phyloP scores from a whole-genome alignment of 1,140 invertebrate species.

The Drosophila tristis region DNA sequence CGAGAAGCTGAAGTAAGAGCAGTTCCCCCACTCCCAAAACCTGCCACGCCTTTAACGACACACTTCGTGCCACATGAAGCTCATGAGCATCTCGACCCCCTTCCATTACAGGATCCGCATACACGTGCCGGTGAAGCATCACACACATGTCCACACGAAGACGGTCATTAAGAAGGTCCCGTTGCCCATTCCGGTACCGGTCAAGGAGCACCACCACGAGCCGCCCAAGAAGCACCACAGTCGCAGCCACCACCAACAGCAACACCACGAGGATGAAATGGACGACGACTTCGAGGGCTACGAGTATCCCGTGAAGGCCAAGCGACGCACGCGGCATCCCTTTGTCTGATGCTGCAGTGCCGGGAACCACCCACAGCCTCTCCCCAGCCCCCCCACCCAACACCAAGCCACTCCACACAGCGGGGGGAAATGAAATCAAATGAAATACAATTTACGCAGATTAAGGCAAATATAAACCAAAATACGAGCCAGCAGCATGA shows the following conservation, averaged over 20 bases:
- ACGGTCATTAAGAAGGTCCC: slow-evolving; percentile 83
- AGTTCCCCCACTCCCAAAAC: slow-evolving; percentile 23
- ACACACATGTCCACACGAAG: slow-evolving; percentile 83
- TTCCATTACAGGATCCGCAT: slow-evolving; percentile 75
- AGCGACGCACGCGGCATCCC: slow-evolving; percentile 77
- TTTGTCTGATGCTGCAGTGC: slow-evolving; percentile 60
- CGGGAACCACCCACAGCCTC: not conserved
- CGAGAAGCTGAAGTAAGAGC: slow-evolving; percentile 81
- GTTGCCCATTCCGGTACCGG: slow-evolving; percentile 77
- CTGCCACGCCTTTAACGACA: slow-evolving; percentile 63
- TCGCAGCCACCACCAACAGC: slow-evolving; percentile 61
- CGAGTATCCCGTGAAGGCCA: slow-evolving; percentile 82
- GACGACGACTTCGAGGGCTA: slow-evolving; percentile 82
- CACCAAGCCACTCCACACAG: slow-evolving; percentile 14
- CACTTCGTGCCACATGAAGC: slow-evolving; percentile 4
- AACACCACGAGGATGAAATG: slow-evolving; percentile 70
- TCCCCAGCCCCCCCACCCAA: not conserved
- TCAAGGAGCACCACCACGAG: slow-evolving; percentile 77
- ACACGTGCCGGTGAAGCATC: slow-evolving; percentile 83
- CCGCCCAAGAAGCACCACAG: slow-evolving; percentile 73
- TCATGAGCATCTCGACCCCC: not conserved
- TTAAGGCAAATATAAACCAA: slow-evolving; percentile 72
- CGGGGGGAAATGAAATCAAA: slow-evolving; percentile 57
- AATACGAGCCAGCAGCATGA: slow-evolving; percentile 52
- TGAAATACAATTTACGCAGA: slow-evolving; percentile 67